Conservation (phyloP, 2,888 invertebrate species). For the Lacanobia oleracea region DNA sequence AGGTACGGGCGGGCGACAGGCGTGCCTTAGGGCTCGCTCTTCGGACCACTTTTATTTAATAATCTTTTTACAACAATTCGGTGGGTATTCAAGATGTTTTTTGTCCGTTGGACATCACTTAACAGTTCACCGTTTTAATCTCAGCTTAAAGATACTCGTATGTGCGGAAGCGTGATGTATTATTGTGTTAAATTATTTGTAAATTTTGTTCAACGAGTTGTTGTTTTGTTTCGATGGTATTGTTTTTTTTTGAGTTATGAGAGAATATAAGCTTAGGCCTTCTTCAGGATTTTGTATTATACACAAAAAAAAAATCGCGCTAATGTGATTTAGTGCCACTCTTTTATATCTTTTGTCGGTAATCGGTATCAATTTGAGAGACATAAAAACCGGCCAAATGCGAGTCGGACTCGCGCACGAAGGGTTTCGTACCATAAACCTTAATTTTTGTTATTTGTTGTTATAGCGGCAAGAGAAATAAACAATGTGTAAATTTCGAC, state of each 20-base stretch:
- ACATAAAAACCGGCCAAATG: background rate
- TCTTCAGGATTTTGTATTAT: slow-evolving; percentile 8
- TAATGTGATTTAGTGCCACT: background rate
- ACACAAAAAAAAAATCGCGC: background rate
- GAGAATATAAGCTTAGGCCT: slow-evolving; percentile 25
- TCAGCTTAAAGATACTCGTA: slow-evolving; percentile 78
- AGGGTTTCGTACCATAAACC: too few species aligned
- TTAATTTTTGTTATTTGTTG: too few species aligned
- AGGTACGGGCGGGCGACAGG: slow-evolving; percentile 83
- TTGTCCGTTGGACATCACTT: slow-evolving; percentile 77
- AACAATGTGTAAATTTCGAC: too few species aligned
- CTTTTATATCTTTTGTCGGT: background rate
- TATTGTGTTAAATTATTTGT: slow-evolving; percentile 80
- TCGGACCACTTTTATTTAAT: slow-evolving; percentile 74
- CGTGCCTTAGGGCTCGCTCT: slow-evolving; percentile 80
- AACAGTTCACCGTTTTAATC: slow-evolving; percentile 84
- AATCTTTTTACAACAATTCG: slow-evolving; percentile 81
- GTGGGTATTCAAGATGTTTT: slow-evolving; percentile 80
- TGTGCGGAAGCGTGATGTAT: slow-evolving; percentile 78
- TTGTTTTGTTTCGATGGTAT: slow-evolving; percentile 57
- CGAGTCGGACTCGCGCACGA: too few species aligned
- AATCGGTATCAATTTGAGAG: too few species aligned
- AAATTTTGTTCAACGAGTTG: slow-evolving; percentile 69
- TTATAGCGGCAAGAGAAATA: too few species aligned
- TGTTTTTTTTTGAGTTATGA: slow-evolving; percentile 34